Evolutionary conservation across 2,797 vertebrate genomes (phyloP).

Genomic region (Cygnus olor): DNA sequence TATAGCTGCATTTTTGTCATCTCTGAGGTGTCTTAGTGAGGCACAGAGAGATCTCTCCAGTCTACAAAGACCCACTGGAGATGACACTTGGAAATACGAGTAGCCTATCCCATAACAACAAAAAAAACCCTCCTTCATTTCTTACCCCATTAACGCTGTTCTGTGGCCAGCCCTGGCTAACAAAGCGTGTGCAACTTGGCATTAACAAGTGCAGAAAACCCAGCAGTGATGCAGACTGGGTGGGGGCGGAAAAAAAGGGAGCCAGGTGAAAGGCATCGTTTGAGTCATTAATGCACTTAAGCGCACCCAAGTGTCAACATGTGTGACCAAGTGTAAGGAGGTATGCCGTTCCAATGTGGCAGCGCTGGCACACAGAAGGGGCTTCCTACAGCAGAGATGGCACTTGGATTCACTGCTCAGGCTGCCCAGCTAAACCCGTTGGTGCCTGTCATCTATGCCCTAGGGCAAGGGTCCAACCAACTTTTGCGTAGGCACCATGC

Average conservation of each 20-base stretch:
- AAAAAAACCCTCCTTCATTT: not conserved
- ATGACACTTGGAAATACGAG: not conserved
- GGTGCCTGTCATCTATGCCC: conserved; percentile 79
- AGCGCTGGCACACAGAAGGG: conserved; percentile 63
- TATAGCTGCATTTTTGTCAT: not conserved
- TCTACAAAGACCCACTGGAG: not conserved
- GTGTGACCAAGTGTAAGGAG: conserved; percentile 60
- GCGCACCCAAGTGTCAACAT: conserved; percentile 63
- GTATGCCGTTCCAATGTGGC: conserved; percentile 72
- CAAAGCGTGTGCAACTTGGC: not conserved
- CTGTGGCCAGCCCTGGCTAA: not conserved
- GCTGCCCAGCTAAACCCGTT: conserved; percentile 74
- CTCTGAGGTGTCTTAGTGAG: not conserved
- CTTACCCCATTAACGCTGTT: not conserved
- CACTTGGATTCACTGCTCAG: conserved; percentile 58
- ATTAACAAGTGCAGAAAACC: conserved; percentile 28
- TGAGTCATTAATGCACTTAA: conserved; percentile 49
- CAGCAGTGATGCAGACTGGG: not conserved
- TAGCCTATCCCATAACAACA: not conserved
- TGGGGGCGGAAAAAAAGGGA: not conserved
- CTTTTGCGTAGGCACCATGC: conserved; percentile 79
- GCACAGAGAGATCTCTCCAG: not conserved
- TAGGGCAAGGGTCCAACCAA: conserved; percentile 77
- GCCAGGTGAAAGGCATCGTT: conserved; percentile 61
- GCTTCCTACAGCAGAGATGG: conserved; percentile 67